phyloP scores from a whole-genome alignment of 2,888 invertebrate genomes.

The Pseudanteris insignis region DNA sequence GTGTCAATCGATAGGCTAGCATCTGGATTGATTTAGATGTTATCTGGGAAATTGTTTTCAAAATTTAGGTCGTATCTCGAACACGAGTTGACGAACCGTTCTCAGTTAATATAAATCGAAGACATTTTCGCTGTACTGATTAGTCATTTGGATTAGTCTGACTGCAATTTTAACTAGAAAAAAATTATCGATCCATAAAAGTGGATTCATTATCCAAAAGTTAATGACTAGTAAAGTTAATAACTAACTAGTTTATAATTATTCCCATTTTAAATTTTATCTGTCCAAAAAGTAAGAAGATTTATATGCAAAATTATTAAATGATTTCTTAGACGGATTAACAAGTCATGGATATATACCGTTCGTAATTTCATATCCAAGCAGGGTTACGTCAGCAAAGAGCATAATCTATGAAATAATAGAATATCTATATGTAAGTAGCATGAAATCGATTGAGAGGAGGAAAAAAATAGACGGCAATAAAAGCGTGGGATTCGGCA shows the following conservation, averaged over 20 bases:
- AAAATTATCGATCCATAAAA: too few relatives aligned
- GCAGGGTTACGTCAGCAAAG: constrained; percentile 17
- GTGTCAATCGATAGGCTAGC: constrained; percentile 27
- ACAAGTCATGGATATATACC: constrained; percentile 12
- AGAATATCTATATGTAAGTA: constrained; percentile 29
- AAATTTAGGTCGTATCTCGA: not conserved
- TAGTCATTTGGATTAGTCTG: too few relatives aligned
- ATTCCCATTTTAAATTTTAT: too few relatives aligned
- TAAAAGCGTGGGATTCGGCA: constrained; percentile 40
- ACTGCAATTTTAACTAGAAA: too few relatives aligned
- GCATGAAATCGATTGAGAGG: constrained; percentile 27
- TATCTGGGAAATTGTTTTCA: constrained; percentile 2
- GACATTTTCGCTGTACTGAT: too few relatives aligned
- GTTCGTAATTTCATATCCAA: constrained; percentile 3
- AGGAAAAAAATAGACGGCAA: constrained; percentile 27
- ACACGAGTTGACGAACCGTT: too few relatives aligned
- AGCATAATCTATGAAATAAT: constrained; percentile 31
- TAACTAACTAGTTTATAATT: too few relatives aligned
- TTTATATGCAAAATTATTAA: too few relatives aligned
- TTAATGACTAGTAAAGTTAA: too few relatives aligned
- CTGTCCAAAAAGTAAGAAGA: too few relatives aligned
- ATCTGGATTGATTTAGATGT: constrained; percentile 26
- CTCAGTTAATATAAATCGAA: too few relatives aligned
- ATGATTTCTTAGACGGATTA: constrained; percentile 1
- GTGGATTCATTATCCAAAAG: too few relatives aligned